Evolutionary conservation across 2,113 vertebrate species (phyloP).

Genomic region (Siphamia tubifer): DNA sequence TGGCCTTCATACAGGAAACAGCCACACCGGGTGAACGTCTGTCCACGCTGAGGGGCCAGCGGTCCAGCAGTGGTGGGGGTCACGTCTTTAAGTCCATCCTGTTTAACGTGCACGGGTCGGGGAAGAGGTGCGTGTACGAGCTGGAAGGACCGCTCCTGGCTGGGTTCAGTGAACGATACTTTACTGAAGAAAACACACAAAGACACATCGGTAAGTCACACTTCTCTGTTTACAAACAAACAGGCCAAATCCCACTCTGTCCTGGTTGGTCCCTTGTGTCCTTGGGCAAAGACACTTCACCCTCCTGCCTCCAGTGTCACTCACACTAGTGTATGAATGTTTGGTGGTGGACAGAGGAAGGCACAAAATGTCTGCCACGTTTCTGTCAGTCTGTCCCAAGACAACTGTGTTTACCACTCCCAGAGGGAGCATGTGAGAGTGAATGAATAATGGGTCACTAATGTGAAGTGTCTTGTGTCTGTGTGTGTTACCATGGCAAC

Average conservation of each 20-base stretch:
- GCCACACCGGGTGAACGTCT: conserved; percentile 28
- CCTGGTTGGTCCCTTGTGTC: not conserved
- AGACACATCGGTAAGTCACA: conserved; percentile 75
- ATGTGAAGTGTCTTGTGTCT: too few species aligned
- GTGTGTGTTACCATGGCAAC: too few species aligned
- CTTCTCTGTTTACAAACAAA: not conserved
- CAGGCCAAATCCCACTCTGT: not conserved
- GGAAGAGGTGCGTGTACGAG: conserved; percentile 81
- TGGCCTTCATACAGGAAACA: conserved; percentile 72
- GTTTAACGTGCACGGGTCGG: conserved; percentile 72
- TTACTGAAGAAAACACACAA: conserved; percentile 58
- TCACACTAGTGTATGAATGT: too few species aligned
- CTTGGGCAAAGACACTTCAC: too few species aligned
- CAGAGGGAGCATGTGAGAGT: too few species aligned
- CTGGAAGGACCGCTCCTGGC: conserved; percentile 76
- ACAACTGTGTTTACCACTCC: too few species aligned
- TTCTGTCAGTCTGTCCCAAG: too few species aligned
- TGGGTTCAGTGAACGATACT: conserved; percentile 81
- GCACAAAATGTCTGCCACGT: too few species aligned
- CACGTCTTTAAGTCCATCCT: conserved; percentile 76
- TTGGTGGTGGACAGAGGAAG: too few species aligned
- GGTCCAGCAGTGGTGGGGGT: conserved; percentile 65
- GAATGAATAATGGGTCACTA: too few species aligned
- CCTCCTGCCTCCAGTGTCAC: too few species aligned
- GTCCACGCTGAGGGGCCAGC: conserved; percentile 59